phyloP scores from a whole-genome alignment of 2,113 vertebrate species.

The Ceyx melanurus region DNA sequence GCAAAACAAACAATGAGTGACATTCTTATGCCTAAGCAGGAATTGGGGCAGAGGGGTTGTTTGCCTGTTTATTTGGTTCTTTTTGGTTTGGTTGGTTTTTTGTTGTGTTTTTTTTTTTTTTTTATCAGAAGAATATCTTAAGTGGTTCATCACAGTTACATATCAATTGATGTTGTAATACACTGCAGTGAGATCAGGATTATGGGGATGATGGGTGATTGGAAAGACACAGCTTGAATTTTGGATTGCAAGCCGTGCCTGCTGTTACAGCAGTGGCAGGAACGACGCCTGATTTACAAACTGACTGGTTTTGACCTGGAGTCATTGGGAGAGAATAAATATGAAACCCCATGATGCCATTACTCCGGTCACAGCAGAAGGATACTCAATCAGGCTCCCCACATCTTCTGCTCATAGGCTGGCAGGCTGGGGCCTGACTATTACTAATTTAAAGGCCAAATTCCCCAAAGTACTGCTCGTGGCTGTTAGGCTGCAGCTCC shows the following conservation, averaged over 20 bases:
- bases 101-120: not conserved
- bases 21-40: not conserved
- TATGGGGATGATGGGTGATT: not conserved
- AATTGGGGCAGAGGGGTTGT: not conserved
- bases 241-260: not conserved
- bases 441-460: not conserved
- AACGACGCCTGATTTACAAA: not conserved
- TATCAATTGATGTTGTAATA: not conserved
- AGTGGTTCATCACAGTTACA: not conserved
- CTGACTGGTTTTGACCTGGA: not conserved
- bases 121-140: not conserved
- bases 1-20: not conserved
- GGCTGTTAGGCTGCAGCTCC: not conserved
- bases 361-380: not conserved
- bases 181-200: not conserved
- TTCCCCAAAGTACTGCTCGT: not conserved
- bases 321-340: not conserved
- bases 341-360: not conserved
- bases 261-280: not conserved
- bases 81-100: not conserved
- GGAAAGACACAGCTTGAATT: conserved; percentile 35
- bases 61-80: not conserved
- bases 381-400: not conserved
- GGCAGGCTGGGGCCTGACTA: not conserved
- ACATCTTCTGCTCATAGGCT: not conserved